Conservation (phyloP, 2,113 vertebrate genomes). For the Tonatia bakeri region DNA sequence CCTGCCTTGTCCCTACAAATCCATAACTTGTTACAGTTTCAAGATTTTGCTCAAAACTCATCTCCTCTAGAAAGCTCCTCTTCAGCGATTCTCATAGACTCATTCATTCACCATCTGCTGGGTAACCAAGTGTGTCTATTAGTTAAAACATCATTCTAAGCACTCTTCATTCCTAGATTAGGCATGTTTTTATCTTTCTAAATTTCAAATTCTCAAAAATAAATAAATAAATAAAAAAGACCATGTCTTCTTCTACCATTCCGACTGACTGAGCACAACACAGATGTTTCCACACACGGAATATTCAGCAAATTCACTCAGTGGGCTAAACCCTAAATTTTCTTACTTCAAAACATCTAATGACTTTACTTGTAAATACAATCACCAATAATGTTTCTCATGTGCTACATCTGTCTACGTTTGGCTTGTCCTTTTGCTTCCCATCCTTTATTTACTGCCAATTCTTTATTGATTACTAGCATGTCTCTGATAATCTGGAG, state of each 20-base stretch:
- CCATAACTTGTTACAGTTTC: background rate
- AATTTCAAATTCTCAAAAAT: background rate
- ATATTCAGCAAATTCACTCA: background rate
- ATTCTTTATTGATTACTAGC: background rate
- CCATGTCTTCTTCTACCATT: background rate
- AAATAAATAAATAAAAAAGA: background rate
- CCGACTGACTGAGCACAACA: background rate
- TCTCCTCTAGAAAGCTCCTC: background rate
- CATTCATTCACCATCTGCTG: background rate
- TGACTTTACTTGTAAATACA: background rate
- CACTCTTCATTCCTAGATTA: background rate
- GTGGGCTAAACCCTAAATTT: background rate
- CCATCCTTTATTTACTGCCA: background rate
- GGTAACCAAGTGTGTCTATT: background rate
- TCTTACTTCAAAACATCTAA: background rate
- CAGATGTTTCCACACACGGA: background rate
- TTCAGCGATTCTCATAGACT: background rate
- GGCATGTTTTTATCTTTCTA: background rate
- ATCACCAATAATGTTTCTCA: background rate
- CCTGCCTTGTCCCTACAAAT: background rate
- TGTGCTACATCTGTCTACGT: background rate
- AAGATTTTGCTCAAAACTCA: background rate
- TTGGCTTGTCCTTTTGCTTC: background rate
- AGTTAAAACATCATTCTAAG: background rate
- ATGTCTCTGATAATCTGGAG: background rate